phyloP scores from a whole-genome alignment of 2,797 vertebrate species.

The Karalla daura region DNA sequence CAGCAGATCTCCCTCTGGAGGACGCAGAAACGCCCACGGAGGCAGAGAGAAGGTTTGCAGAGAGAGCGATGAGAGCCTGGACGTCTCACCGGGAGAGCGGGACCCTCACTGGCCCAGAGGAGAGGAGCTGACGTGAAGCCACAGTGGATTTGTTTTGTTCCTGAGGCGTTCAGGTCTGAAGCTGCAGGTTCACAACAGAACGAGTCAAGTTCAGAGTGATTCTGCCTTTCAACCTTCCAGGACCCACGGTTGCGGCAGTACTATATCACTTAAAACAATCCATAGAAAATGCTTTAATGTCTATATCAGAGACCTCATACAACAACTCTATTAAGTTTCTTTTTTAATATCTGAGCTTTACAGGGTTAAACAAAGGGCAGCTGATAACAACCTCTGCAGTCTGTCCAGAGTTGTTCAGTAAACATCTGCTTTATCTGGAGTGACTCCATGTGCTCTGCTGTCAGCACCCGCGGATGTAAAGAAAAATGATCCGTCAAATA shows the following conservation, averaged over 20 bases:
- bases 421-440: slow-evolving; percentile 3
- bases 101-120: slow-evolving; percentile 33
- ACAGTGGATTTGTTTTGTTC: slow-evolving; percentile 4
- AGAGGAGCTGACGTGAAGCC: slow-evolving; percentile 12
- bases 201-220: not conserved
- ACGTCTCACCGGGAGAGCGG: slow-evolving; percentile 9
- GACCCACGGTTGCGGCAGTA: too few relatives aligned
- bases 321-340: too few relatives aligned
- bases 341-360: too few relatives aligned
- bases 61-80: slow-evolving; percentile 25
- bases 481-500: slow-evolving; percentile 4
- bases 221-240: too few relatives aligned
- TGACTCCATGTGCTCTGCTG: not conserved
- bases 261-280: too few relatives aligned
- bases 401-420: not conserved
- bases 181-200: not conserved
- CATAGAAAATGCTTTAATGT: too few relatives aligned
- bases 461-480: not conserved
- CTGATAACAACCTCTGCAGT: not conserved
- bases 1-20: slow-evolving; percentile 27
- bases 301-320: too few relatives aligned
- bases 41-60: slow-evolving; percentile 7
- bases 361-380: not conserved
- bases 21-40: slow-evolving; percentile 33
- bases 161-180: slow-evolving; percentile 4